Conservation (phyloP, 2,888 invertebrate genomes). For the Cataglyphis albicans region DNA sequence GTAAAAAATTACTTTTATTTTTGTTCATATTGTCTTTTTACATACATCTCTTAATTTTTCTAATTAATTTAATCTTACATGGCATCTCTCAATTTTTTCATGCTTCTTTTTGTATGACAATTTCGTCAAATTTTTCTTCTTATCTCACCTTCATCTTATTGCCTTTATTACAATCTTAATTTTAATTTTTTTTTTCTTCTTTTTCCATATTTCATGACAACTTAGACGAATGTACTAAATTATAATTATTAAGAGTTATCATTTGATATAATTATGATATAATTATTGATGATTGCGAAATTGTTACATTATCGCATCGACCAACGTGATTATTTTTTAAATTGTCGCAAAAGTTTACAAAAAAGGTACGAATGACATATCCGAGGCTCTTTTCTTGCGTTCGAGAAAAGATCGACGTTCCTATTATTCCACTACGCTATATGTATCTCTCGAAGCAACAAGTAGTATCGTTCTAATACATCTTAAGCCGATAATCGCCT, state of each 20-base stretch:
- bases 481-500: conserved; percentile 62
- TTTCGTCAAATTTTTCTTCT: not conserved
- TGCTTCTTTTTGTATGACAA: not conserved
- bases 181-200: not conserved
- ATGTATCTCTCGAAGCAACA: conserved; percentile 68
- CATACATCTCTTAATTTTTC: too few species aligned
- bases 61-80: too few species aligned
- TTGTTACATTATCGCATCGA: not conserved
- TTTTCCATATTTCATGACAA: not conserved
- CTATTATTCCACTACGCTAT: conserved; percentile 40
- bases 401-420: not conserved
- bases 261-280: not conserved
- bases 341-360: not conserved
- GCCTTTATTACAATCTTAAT: not conserved
- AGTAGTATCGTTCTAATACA: conserved; percentile 65
- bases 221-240: not conserved
- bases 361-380: not conserved
- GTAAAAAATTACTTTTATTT: conserved; percentile 31
- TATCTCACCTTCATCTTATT: not conserved
- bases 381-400: not conserved
- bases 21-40: not conserved
- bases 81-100: not conserved
- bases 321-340: not conserved
- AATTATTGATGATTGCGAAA: not conserved
- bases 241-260: not conserved